Conservation (phyloP, 2,888 invertebrate genomes). For the Ecliptopera silaceata region DNA sequence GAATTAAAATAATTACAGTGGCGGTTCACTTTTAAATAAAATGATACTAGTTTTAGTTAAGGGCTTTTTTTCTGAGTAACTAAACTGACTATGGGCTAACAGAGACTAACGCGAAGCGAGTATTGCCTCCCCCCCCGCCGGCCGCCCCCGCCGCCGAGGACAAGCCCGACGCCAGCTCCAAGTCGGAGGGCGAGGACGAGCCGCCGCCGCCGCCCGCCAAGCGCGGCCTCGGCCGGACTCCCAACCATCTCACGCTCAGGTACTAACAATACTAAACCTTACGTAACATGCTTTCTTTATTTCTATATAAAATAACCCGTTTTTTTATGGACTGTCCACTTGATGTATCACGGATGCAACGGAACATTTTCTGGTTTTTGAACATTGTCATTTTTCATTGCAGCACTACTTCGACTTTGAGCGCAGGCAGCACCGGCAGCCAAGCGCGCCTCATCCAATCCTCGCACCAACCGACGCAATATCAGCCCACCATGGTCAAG, state of each 20-base stretch:
- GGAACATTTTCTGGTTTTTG: background rate
- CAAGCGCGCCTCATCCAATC: slow-evolving; percentile 97
- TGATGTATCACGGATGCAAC: too few species aligned
- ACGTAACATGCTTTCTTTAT: background rate
- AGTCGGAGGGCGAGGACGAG: slow-evolving; percentile 94
- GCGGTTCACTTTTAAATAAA: too few species aligned
- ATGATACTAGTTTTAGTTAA: too few species aligned
- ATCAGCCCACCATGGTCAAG: slow-evolving; percentile 93
- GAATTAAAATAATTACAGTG: too few species aligned
- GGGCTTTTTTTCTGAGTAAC: slow-evolving; percentile 17
- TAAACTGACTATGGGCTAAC: slow-evolving; percentile 40
- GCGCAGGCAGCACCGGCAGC: slow-evolving; percentile 96
- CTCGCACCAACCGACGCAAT: slow-evolving; percentile 95
- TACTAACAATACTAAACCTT: slow-evolving; percentile 43
- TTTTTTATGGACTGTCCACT: too few species aligned
- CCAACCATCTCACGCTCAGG: slow-evolving; percentile 95
- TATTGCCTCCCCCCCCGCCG: slow-evolving; percentile 57
- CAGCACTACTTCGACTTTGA: slow-evolving; percentile 96
- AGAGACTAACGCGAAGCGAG: slow-evolving; percentile 52
- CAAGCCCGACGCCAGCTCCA: slow-evolving; percentile 87
- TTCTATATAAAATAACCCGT: background rate
- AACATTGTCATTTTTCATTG: slow-evolving; percentile 43
- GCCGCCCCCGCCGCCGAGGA: slow-evolving; percentile 75
- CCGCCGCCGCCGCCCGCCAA: slow-evolving; percentile 86
- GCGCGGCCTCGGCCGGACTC: slow-evolving; percentile 92